Base-by-base conservation (phyloP, 2,113 vertebrate species). In the Nanger granti region DNA sequence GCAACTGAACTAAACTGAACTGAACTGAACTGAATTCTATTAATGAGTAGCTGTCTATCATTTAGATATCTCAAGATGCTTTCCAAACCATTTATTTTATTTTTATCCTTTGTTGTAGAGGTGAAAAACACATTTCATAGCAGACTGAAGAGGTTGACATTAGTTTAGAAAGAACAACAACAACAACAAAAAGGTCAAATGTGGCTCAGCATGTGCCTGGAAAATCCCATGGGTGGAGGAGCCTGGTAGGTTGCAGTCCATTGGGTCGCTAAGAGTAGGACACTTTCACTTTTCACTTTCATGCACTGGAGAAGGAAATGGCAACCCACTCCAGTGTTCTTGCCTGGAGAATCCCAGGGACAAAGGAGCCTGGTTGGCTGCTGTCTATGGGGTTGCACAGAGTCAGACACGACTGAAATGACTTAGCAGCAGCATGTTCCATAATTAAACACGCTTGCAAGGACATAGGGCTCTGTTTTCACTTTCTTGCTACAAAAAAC, bases 61-160 rank as follows among this genome's bases (percentile, higher is more conserved):
- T 85, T 89, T 93, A 97, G 89, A 85, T 90, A 87, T 57, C 55
- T 95, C 87, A 55, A 64, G 87, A 80, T 14, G 11, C 87, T 87
- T 96, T 95, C 69, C 89, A 79, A 95, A 97, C 96, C 84, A 93
- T 94, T 95, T 90, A 90, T 93, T 97, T 98, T 97, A 96, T 96
- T 97, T 97, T 98, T 90, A 92, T 93, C 57, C 69, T 92, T 95
- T 76, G 80, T 85, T 93, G 87, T 86, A 64, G 47, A 92, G 34
- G 57, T 88, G 79, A 37, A 94, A 95, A 97, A 92, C 34, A 64
- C 14, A 7, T 54, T 91, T 52, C 22, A n/a, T 34, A 7, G 93
- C 57, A 89, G 62, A 89, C 62, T 66, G 8, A 62, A 87, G 62
- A 97, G 91, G 52, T 29, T 92, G 82, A 97, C 89, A 83, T 84